Percentiles rank a stretch among this genome's conserved stretches.
Evolutionary conservation across 2,113 vertebrate species (phyloP).

Genomic region (Pogonocichla stellata): DNA sequence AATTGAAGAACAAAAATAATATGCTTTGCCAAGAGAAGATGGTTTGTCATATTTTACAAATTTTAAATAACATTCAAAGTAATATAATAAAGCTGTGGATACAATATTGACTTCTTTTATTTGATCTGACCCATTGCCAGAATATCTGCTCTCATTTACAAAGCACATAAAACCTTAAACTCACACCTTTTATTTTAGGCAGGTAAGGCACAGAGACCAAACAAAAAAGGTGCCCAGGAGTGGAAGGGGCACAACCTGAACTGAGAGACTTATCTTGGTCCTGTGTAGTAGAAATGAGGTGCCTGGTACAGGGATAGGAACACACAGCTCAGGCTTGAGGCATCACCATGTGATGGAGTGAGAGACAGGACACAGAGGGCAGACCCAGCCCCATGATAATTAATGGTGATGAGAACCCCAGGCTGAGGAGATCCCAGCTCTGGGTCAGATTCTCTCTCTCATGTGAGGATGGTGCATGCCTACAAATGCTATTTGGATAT

Average conservation of each 20-base stretch:
- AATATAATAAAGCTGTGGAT: background rate
- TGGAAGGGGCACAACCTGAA: background rate
- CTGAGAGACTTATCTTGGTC: background rate
- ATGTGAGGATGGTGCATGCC: accelerated
- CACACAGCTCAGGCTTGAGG: background rate
- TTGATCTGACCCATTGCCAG: background rate
- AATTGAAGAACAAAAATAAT: background rate
- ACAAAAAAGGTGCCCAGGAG: background rate
- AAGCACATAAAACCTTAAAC: background rate
- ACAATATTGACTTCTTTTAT: background rate
- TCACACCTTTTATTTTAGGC: background rate
- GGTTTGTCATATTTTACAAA: background rate
- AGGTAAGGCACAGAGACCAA: background rate
- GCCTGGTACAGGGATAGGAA: background rate
- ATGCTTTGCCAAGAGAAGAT: background rate
- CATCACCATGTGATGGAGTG: accelerated
- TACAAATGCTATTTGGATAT: background rate
- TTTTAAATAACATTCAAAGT: background rate
- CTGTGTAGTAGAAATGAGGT: background rate
- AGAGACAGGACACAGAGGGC: background rate
- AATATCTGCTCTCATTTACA: background rate
- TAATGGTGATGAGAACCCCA: background rate
- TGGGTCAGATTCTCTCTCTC: background rate
- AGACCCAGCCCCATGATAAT: accelerated
- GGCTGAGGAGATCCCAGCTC: background rate